Evolutionary conservation across 2,113 vertebrate genomes (phyloP), one percentile per base, ranked within the genome.

Genomic region (Apeltes quadracus): DNA sequence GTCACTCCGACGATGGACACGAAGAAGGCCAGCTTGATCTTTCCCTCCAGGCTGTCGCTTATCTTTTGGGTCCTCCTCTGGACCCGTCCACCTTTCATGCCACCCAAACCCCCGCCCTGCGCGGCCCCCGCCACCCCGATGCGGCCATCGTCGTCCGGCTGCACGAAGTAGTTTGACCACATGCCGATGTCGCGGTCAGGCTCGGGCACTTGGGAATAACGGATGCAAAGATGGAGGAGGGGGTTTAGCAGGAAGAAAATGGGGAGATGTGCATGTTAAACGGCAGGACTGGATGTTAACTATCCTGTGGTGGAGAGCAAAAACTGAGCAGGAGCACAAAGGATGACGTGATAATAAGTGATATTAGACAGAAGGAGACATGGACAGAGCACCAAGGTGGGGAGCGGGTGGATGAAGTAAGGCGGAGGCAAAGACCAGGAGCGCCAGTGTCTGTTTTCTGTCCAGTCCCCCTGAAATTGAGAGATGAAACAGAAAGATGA

Each of bases 111-210:
- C 1, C 79, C 90, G 1, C 86, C 76, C 67, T 88, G 77, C 80
- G 84, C 79, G 14, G 86, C 64, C 20, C 78, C 78, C 3, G 72
- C 92, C 78, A 79, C 91, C 66, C 90, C 94, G 0, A 81, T 69
- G 3, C 92, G 91, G 22, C 91, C 86, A 1, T 92, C 91, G 39
- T 94, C 94, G 64, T 96, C 94, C 51, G 95, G 93, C 85, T 94
- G 95, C 73, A 95, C 71, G 65, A 96, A 94, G 67, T 93, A 95
- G 90, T 96, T 96, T 81, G 95, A 94, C 96, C 96, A 97, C 96
- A 97, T 96, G 76, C 90, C 94, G 58, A 76, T 76, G 72, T 69
- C 38, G 44, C 43, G 66, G 23, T 53, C 64, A 48, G 61, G 59
- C 56, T 53, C 5, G 0, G 51, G 27, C 29, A 29, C 29, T 29